Conservation (phyloP, 2,888 invertebrate species). For the Exephanes ischioxanthus region DNA sequence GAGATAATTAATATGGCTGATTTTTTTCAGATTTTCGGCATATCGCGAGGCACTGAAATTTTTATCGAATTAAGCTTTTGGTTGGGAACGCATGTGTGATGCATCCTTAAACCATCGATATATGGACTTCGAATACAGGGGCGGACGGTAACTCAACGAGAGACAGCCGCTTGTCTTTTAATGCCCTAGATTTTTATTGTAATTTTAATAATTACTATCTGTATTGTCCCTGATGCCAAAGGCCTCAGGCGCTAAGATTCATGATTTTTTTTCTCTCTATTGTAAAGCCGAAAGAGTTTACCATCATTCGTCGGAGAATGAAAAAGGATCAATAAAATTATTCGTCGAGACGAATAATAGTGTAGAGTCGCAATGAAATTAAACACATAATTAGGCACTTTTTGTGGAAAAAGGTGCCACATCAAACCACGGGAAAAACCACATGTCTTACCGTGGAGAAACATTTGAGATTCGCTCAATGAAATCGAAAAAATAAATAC, state of each 20-base stretch:
- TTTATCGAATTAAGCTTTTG: too few species aligned
- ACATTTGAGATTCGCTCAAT: slow-evolving; percentile 44
- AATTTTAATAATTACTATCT: neutral
- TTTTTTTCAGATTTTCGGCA: too few species aligned
- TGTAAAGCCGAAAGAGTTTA: neutral
- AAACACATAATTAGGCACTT: neutral
- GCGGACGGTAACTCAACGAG: neutral
- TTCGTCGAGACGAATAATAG: neutral
- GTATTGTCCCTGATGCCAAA: neutral
- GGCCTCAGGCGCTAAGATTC: neutral
- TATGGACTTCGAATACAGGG: slow-evolving; percentile 38
- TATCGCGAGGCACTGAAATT: too few species aligned
- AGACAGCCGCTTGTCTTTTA: slow-evolving; percentile 17
- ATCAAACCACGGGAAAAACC: neutral
- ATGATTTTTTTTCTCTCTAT: neutral
- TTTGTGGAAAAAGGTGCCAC: neutral
- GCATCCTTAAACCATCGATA: neutral
- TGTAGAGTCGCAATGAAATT: neutral
- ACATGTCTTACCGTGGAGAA: neutral
- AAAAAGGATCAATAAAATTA: neutral
- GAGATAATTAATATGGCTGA: too few species aligned
- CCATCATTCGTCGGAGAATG: neutral
- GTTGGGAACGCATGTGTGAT: too few species aligned
- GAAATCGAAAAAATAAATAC: slow-evolving; percentile 13
- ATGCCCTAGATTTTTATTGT: slow-evolving; percentile 12